Evolutionary conservation across 2,113 vertebrate species (phyloP).

Genomic region (Raja brachyura): DNA sequence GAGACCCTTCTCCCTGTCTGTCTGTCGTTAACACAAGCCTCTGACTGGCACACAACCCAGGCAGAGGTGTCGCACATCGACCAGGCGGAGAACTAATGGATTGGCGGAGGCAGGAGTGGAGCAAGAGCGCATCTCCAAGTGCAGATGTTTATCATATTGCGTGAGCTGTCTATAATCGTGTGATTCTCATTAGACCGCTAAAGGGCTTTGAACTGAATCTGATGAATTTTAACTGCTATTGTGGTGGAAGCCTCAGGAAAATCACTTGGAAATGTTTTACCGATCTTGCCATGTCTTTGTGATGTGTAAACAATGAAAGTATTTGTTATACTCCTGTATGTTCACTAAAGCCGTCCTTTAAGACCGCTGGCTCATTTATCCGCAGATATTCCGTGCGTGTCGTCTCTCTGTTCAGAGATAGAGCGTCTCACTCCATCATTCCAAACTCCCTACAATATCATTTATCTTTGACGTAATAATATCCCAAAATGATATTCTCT

Average conservation of each 20-base stretch:
- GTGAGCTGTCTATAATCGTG: neutral
- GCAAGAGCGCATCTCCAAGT: no score
- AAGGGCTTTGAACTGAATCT: neutral
- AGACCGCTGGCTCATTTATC: neutral
- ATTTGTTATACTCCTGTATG: neutral
- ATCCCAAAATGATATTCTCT: neutral
- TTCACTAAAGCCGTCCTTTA: neutral
- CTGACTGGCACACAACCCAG: neutral
- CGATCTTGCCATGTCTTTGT: neutral
- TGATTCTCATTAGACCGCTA: neutral
- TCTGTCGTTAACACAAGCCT: no score
- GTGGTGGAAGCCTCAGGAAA: neutral
- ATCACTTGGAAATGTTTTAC: neutral
- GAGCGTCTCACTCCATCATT: neutral
- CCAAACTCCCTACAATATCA: constrained; percentile 5
- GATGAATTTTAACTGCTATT: neutral
- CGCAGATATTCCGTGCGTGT: neutral
- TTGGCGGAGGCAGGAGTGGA: neutral
- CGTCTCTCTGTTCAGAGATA: neutral
- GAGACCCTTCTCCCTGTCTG: no score
- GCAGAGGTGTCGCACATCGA: neutral
- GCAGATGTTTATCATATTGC: neutral
- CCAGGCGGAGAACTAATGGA: neutral
- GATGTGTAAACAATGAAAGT: neutral
- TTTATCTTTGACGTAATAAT: constrained; percentile 17